Conservation (phyloP, 2,113 vertebrate genomes). For the human region GRCh38 chrX:117765501-117766000, state of each 20-base stretch:
- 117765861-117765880: not conserved
- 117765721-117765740: not conserved
- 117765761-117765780: not conserved
- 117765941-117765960: not conserved
- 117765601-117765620: constrained; percentile 55
- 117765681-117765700: not conserved
- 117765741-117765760: not conserved
- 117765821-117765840: not conserved
- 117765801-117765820: not conserved
- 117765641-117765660: constrained; percentile 20
- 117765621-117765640: constrained; percentile 7
- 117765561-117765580: constrained; percentile 55
- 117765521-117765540: constrained; percentile 46
- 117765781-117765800: not conserved
- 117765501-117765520: constrained; percentile 35
- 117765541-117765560: constrained; percentile 49
- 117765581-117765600: constrained; percentile 58
- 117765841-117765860: not conserved
- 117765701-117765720: not conserved
- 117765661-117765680: not conserved
- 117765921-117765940: not conserved
- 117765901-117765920: not conserved
- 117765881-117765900: not conserved
- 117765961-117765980: not conserved
- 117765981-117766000: not conserved